Evolutionary conservation across 2,113 vertebrate genomes (phyloP).

Genomic region (Xiphias gladius): DNA sequence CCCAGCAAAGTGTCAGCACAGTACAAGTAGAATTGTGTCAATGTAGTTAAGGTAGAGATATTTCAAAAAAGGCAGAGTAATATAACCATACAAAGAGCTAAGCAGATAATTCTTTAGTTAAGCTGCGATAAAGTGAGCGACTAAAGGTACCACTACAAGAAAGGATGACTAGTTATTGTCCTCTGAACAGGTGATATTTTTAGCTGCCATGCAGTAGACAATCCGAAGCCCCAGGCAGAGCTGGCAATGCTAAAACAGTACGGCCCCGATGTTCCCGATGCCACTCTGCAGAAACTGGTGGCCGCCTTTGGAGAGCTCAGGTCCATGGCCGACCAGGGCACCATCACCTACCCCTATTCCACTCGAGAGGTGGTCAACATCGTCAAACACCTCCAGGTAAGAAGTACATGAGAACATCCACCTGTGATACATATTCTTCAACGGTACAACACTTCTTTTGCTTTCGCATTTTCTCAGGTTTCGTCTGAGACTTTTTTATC

Average conservation of each 20-base stretch:
- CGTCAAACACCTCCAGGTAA: conserved; percentile 97
- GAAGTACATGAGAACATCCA: conserved; percentile 4
- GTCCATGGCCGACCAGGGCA: conserved; percentile 94
- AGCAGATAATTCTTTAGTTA: too few relatives aligned
- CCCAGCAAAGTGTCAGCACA: too few relatives aligned
- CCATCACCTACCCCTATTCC: conserved; percentile 98
- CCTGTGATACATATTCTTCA: background rate
- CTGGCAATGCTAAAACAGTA: conserved; percentile 95
- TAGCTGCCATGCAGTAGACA: conserved; percentile 98
- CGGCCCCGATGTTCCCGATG: conserved; percentile 91
- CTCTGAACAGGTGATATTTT: conserved; percentile 92
- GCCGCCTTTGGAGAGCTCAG: conserved; percentile 96
- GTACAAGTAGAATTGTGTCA: too few relatives aligned
- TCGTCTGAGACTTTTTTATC: background rate
- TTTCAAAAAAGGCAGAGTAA: too few relatives aligned
- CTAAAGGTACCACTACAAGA: background rate
- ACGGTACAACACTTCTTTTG: background rate
- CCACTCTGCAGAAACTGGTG: conserved; percentile 91
- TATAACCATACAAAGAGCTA: too few relatives aligned
- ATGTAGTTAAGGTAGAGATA: too few relatives aligned
- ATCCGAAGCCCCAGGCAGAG: conserved; percentile 93
- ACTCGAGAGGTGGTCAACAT: conserved; percentile 98
- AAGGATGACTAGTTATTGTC: background rate
- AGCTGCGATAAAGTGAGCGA: too few relatives aligned
- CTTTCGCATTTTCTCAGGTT: background rate